Evolutionary conservation across 2,888 invertebrate genomes (phyloP).

Genomic region (Lissocephala sabroskyi): DNA sequence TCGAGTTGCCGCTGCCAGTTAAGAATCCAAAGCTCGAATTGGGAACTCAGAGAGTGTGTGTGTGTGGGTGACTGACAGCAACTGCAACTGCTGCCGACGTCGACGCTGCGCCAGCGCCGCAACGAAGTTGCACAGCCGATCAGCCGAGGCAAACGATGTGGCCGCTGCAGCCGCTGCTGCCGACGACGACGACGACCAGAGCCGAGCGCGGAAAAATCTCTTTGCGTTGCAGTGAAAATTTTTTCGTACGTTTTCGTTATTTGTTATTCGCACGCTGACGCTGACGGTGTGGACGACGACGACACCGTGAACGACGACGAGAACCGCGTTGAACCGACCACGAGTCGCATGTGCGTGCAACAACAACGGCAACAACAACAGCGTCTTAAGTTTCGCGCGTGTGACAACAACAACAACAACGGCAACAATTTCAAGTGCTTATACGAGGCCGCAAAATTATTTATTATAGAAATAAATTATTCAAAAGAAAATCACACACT

Average conservation of each 20-base stretch:
- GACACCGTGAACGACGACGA: constrained; percentile 17
- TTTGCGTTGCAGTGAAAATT: constrained; percentile 61
- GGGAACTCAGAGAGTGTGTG: constrained; percentile 8
- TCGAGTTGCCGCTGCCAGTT: constrained; percentile 16
- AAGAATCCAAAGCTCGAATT: background rate
- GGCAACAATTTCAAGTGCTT: background rate
- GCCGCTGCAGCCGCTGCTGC: constrained; percentile 13
- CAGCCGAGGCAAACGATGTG: constrained; percentile 43
- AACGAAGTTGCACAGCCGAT: constrained; percentile 13
- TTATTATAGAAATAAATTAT: background rate
- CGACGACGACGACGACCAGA: constrained; percentile 29
- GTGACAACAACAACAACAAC: constrained; percentile 6
- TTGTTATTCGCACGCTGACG: constrained; percentile 71
- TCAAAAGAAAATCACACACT: too few relatives aligned
- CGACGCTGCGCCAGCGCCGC: constrained; percentile 11
- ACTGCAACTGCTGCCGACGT: constrained; percentile 8
- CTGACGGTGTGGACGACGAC: constrained; percentile 61
- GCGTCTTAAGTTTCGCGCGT: constrained; percentile 6
- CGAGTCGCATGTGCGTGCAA: constrained; percentile 6
- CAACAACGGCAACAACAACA: constrained; percentile 8
- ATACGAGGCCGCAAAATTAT: background rate
- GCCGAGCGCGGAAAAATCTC: constrained; percentile 59
- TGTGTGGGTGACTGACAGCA: constrained; percentile 39
- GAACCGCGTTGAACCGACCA: constrained; percentile 13
- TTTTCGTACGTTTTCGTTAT: constrained; percentile 67